These are phyloP conservation scores for Eledone cirrhosa DNA, from an alignment of 2,888 invertebrate species.

Conservation along the genomic window DNA sequence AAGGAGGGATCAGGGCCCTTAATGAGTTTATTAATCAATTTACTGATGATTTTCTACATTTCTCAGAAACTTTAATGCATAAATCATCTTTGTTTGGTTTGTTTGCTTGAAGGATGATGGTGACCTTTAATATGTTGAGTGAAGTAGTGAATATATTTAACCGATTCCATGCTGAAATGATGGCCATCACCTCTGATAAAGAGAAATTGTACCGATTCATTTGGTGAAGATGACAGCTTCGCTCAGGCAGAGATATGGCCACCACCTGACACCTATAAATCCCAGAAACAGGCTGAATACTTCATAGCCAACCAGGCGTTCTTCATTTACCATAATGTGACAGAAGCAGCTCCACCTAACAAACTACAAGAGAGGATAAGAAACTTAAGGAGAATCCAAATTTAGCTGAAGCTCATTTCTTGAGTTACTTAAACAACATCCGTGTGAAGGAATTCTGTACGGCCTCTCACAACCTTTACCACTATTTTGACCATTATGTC, in stretches of 20 bases:
- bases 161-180: constrained; percentile 23
- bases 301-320: constrained; percentile 83
- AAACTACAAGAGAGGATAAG: constrained; percentile 80
- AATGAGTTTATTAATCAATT: constrained; percentile 27
- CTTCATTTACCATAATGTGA: constrained; percentile 82
- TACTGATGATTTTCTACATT: constrained; percentile 25
- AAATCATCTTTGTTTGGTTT: constrained; percentile 30
- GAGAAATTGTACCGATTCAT: too few species aligned
- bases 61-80: constrained; percentile 26
- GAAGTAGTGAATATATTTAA: constrained; percentile 71
- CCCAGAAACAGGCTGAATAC: constrained; percentile 86
- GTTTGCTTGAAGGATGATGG: constrained; percentile 75
- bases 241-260: too few species aligned
- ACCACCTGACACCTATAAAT: constrained; percentile 63
- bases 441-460: constrained; percentile 87
- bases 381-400: constrained; percentile 79
- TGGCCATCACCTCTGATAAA: constrained; percentile 32
- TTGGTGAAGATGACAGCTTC: too few species aligned
- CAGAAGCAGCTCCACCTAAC: constrained; percentile 79
- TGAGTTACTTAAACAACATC: constrained; percentile 88
- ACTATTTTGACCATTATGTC: constrained; percentile 78
- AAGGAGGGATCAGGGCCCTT: constrained; percentile 18
- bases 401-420: constrained; percentile 85
- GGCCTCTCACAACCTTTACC: constrained; percentile 80
- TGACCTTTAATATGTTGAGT: constrained; percentile 55